phyloP scores from a whole-genome alignment of 2,797 vertebrate species.

The Nannoperca obscura region DNA sequence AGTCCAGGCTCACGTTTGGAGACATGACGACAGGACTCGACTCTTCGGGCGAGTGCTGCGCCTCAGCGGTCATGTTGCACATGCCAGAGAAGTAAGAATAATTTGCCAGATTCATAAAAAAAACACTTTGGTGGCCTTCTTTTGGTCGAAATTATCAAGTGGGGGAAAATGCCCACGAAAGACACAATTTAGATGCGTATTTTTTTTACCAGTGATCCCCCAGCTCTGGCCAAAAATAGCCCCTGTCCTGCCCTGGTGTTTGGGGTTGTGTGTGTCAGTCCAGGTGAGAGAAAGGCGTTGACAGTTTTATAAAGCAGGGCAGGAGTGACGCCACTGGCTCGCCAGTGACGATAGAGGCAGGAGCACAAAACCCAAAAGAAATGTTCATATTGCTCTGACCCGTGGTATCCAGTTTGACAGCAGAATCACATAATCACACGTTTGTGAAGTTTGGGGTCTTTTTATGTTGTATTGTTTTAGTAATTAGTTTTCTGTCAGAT shows the following conservation, averaged over 20 bases:
- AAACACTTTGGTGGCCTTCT: slow-evolving; percentile 27
- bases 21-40: slow-evolving; percentile 87
- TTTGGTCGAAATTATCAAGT: slow-evolving; percentile 36
- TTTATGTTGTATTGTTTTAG: fast-evolving
- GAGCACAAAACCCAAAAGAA: slow-evolving; percentile 41
- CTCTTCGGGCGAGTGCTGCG: slow-evolving; percentile 86
- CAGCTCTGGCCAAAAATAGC: slow-evolving; percentile 40
- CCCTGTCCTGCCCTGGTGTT: slow-evolving; percentile 45
- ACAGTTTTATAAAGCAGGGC: slow-evolving; percentile 84
- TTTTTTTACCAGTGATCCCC: not conserved
- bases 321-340: slow-evolving; percentile 80
- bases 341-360: slow-evolving; percentile 71
- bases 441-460: not conserved
- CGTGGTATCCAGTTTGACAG: not conserved
- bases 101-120: slow-evolving; percentile 93
- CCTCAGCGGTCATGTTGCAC: slow-evolving; percentile 92
- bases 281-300: slow-evolving; percentile 85
- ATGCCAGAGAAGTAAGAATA: slow-evolving; percentile 92
- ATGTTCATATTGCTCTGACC: not conserved
- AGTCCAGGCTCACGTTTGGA: slow-evolving; percentile 83
- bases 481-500: not conserved
- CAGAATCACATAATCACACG: not conserved
- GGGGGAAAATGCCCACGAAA: slow-evolving; percentile 4
- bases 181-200: slow-evolving; percentile 3
- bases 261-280: slow-evolving; percentile 68